Evolutionary conservation across 2,797 vertebrate genomes (phyloP).

Genomic region (Enteromius mattozi): DNA sequence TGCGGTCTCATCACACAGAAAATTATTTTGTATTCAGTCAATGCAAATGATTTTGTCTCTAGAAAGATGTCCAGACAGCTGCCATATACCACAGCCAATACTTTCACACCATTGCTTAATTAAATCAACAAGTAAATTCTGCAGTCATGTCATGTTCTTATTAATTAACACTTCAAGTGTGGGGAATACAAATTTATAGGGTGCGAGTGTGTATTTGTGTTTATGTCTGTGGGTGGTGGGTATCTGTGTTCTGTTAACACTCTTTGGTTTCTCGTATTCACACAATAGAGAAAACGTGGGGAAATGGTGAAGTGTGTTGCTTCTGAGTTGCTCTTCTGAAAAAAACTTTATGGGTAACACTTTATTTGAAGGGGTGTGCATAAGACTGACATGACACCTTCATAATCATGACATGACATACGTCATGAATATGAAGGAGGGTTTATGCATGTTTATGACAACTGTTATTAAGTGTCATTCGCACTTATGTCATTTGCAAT

Average conservation of each 20-base stretch:
- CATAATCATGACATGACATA: too few species aligned
- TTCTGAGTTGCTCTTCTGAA: not conserved
- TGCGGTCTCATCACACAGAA: not conserved
- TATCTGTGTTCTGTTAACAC: constrained; percentile 23
- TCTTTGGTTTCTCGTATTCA: constrained; percentile 20
- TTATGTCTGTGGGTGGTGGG: constrained; percentile 7
- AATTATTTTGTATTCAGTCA: constrained; percentile 8
- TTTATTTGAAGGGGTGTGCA: too few species aligned
- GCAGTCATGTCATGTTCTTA: constrained; percentile 21
- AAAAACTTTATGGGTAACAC: too few species aligned
- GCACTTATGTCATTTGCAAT: too few species aligned
- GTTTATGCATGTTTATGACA: too few species aligned
- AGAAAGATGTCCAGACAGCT: constrained; percentile 21
- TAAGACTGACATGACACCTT: too few species aligned
- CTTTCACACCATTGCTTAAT: constrained; percentile 28
- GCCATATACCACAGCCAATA: constrained; percentile 24
- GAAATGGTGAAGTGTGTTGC: not conserved
- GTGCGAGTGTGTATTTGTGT: constrained; percentile 2
- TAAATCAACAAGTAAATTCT: constrained; percentile 43
- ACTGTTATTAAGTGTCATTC: too few species aligned
- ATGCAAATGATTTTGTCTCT: constrained; percentile 22
- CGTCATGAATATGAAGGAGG: too few species aligned
- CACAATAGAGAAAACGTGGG: not conserved
- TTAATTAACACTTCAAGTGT: constrained; percentile 43
- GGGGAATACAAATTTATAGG: constrained; percentile 26